Evolutionary conservation across 2,797 vertebrate species (phyloP).

Genomic region (Peromyscus melanophrys): DNA sequence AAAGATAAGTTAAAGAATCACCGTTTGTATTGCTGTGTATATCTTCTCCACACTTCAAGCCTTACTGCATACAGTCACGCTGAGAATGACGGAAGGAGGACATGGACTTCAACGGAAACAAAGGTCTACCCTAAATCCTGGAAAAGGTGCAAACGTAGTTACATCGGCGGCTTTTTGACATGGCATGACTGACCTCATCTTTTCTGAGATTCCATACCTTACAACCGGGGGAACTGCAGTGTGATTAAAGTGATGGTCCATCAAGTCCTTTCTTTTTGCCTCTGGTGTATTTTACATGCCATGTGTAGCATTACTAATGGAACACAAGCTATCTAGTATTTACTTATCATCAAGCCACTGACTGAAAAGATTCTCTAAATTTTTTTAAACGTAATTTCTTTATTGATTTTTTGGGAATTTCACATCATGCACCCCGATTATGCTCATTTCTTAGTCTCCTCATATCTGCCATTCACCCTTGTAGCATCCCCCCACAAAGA

Average conservation of each 20-base stretch:
- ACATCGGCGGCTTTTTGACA: background rate
- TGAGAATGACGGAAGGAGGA: background rate
- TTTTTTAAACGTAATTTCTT: background rate
- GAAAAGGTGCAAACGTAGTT: slow-evolving; percentile 44
- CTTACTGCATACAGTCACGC: background rate
- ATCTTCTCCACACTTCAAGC: background rate
- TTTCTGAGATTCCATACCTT: background rate
- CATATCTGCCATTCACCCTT: background rate
- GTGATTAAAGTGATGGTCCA: slow-evolving; percentile 61
- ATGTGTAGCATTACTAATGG: slow-evolving; percentile 53
- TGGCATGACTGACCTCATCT: background rate
- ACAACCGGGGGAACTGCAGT: slow-evolving; percentile 57
- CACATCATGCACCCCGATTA: background rate
- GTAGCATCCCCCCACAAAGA: background rate
- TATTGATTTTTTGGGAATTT: background rate
- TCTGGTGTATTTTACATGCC: slow-evolving; percentile 57
- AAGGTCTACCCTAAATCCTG: background rate
- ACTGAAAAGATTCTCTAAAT: slow-evolving; percentile 35
- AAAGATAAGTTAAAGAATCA: background rate
- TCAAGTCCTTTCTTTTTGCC: slow-evolving; percentile 54
- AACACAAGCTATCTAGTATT: slow-evolving; percentile 55
- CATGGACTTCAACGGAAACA: background rate
- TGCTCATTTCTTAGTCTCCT: background rate
- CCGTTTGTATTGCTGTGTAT: background rate
- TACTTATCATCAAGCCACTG: slow-evolving; percentile 60